Evolutionary conservation across 2,888 invertebrate species (phyloP).

Genomic region (Megaustenia siamemsis): DNA sequence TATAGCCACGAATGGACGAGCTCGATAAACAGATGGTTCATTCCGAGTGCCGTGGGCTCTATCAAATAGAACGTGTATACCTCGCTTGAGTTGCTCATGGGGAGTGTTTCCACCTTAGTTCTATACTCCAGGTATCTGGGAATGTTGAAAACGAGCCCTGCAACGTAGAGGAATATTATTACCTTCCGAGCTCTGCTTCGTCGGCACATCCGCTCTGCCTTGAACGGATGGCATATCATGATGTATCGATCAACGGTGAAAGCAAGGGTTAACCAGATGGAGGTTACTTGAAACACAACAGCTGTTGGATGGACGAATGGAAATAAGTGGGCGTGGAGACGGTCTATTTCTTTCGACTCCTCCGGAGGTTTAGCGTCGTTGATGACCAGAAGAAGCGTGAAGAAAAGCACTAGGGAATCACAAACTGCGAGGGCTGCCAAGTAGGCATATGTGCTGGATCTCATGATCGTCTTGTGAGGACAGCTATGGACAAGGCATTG

Average conservation of each 20-base stretch:
- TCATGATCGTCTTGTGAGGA: slow-evolving; percentile 76
- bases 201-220: slow-evolving; percentile 77
- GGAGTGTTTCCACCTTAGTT: slow-evolving; percentile 60
- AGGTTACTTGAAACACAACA: slow-evolving; percentile 77
- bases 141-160: slow-evolving; percentile 75
- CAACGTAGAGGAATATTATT: slow-evolving; percentile 67
- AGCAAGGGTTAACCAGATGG: slow-evolving; percentile 79
- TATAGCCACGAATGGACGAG: slow-evolving; percentile 79
- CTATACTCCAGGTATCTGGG: slow-evolving; percentile 78
- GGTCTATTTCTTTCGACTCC: slow-evolving; percentile 44
- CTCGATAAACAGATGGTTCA: slow-evolving; percentile 68
- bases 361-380: slow-evolving; percentile 69
- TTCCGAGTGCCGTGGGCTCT: slow-evolving; percentile 71
- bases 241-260: slow-evolving; percentile 80
- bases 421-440: slow-evolving; percentile 77
- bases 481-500: slow-evolving; percentile 77
- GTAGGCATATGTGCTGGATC: slow-evolving; percentile 78
- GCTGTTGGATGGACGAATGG: slow-evolving; percentile 77
- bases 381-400: slow-evolving; percentile 72
- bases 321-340: slow-evolving; percentile 69
- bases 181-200: slow-evolving; percentile 74
- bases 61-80: slow-evolving; percentile 57
- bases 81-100: slow-evolving; percentile 55
- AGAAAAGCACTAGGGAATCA: slow-evolving; percentile 76
- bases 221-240: slow-evolving; percentile 80